These are phyloP conservation scores for Caenorhabditis afra DNA, from an alignment of 2,888 invertebrate species.

Conservation along the genomic window DNA sequence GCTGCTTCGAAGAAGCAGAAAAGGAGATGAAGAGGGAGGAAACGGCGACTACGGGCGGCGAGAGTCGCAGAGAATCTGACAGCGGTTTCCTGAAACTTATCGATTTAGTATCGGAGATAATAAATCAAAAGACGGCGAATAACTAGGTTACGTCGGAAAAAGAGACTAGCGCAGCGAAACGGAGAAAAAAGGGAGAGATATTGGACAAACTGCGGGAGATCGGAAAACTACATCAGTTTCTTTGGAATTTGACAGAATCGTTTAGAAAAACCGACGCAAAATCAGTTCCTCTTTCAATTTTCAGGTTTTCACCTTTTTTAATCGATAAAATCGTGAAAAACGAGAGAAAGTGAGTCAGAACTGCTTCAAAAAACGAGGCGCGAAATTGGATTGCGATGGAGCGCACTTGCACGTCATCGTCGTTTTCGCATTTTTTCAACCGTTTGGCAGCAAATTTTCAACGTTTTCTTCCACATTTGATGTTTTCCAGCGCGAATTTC, in stretches of 20 bases:
- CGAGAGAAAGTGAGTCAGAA: neutral
- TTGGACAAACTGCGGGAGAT: neutral
- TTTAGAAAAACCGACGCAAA: no score
- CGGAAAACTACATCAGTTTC: no score
- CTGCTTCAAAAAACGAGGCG: neutral
- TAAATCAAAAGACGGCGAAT: no score
- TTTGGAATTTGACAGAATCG: no score
- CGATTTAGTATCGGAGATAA: neutral
- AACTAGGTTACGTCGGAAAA: conserved; percentile 1
- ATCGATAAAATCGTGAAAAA: conserved; percentile 10
- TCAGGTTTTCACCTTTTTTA: no score
- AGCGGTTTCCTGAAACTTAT: neutral
- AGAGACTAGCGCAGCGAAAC: neutral
- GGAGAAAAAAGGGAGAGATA: conserved; percentile 1
- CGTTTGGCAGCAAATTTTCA: neutral
- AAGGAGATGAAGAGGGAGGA: neutral
- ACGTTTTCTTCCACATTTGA: neutral
- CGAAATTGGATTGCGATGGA: neutral
- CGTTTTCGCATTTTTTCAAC: neutral
- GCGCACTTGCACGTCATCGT: neutral
- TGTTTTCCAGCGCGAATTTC: neutral
- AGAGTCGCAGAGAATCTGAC: neutral
- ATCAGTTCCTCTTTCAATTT: no score
- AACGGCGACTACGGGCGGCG: neutral
- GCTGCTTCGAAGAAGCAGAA: neutral